phyloP scores from a whole-genome alignment of 1,140 invertebrate species.

The Carposina sasakii region DNA sequence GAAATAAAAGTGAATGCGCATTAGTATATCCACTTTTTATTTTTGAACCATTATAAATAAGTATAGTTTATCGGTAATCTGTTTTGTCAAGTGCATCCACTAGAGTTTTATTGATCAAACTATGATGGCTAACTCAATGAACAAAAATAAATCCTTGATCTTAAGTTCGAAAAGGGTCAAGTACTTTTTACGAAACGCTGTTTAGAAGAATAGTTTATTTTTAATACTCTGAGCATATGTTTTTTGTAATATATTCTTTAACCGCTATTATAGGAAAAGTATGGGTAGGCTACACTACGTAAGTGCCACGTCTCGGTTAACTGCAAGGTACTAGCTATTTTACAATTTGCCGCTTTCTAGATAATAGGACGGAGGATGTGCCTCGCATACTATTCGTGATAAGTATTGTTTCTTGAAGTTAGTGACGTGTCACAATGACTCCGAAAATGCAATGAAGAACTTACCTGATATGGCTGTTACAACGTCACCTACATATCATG shows the following conservation, averaged over 20 bases:
- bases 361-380: conserved; percentile 20
- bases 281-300: no score
- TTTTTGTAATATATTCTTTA: no score
- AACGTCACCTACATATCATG: conserved; percentile 63
- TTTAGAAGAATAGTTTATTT: no score
- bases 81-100: conserved; percentile 23
- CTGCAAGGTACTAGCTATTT: conserved; percentile 27
- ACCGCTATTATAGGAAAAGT: no score
- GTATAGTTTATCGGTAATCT: conserved; percentile 10
- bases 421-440: no score
- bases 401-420: not conserved
- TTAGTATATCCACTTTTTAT: no score
- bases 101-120: conserved; percentile 10
- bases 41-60: no score
- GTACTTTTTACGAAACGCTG: conserved; percentile 2
- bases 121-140: conserved; percentile 1
- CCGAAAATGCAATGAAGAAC: no score
- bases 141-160: conserved; percentile 18
- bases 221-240: no score
- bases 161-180: conserved; percentile 19
- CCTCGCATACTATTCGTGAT: conserved; percentile 10
- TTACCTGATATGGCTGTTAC: conserved; percentile 55
- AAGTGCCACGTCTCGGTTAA: conserved; percentile 19
- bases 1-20: no score
- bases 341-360: conserved; percentile 38